Base-by-base conservation (phyloP, 2,797 vertebrate genomes). In the Poecile montanus region DNA sequence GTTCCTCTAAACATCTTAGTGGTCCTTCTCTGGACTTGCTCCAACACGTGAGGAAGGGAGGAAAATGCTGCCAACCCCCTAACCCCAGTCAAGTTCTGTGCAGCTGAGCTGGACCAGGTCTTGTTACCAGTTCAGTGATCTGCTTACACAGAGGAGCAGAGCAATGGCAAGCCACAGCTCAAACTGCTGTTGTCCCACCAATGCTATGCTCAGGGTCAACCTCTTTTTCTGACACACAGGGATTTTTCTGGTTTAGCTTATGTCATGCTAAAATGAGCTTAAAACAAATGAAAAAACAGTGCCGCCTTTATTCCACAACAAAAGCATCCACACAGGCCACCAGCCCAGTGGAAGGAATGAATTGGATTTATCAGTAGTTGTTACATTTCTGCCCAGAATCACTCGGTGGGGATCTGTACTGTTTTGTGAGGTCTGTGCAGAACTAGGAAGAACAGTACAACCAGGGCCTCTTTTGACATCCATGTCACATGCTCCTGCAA, bases 191-290 rank as follows among this genome's bases (percentile, higher is more conserved):
- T 40, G 50, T 91, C 53, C 21, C 56, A 57, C 44, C 44, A 73
- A 2, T 45, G 68, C 53, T 86, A 38, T 13, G 61, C 47, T 77
- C 68, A 73, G 40, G 36, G 44, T 38, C 9, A 6, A 68, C 48
- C 58, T 75, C 67, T 92, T 76, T 80, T 76, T 70, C 47, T 81
- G 81, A 87, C 32, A 83, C 60, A 44, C 42, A 16, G 50, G 34
- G 90, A 89, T 75, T 81, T 95, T 93, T 95, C 88, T 94, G 71
- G 81, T 84, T 81, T 72, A 60, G 70, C 88, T 87, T 51, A 44
- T 53, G 36, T 89, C 65, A 36, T 29, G n/a, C 40, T 84, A 75
- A 87, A 93, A 74, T 1, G 13, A 66, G 40, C 74, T 66, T 86
- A 83, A 89, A 92, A 94, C 73, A 88, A 89, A 51, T 7, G 36